Evolutionary conservation across 2,888 invertebrate genomes (phyloP).

Genomic region (Synergus gifuensis): DNA sequence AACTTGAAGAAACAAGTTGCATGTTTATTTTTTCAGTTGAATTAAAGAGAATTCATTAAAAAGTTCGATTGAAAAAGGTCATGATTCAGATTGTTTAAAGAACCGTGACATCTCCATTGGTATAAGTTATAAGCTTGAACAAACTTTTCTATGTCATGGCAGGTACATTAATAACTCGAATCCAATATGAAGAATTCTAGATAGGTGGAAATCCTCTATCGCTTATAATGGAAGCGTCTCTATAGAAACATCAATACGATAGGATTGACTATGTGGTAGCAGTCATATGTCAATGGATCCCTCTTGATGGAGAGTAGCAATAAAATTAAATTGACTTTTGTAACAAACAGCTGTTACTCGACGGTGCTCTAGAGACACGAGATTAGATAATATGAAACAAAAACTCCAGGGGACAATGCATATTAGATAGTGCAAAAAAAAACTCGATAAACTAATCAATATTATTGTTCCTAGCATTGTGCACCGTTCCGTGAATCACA

Average conservation of each 20-base stretch:
- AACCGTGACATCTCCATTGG: not conserved
- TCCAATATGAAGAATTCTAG: not conserved
- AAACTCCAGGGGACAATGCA: not conserved
- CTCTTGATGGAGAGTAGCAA: not conserved
- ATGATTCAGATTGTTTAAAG: not conserved
- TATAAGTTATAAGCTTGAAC: not conserved
- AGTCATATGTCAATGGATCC: not conserved
- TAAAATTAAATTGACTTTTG: slow-evolving; percentile 36
- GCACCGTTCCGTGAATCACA: not conserved
- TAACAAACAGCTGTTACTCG: slow-evolving; percentile 27
- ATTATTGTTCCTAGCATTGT: not conserved
- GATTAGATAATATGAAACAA: slow-evolving; percentile 10
- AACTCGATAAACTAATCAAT: not conserved
- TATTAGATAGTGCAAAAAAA: not conserved
- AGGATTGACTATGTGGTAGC: not conserved
- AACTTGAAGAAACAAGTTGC: not conserved
- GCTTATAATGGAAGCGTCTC: not conserved
- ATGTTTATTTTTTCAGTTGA: not conserved
- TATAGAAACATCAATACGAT: not conserved
- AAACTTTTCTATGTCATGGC: not conserved
- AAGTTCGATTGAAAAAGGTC: not conserved
- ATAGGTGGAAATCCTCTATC: not conserved
- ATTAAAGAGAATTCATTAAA: not conserved
- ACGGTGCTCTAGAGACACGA: not conserved
- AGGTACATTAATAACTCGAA: not conserved